These are phyloP conservation scores for Ormyrus pomaceus DNA, from an alignment of 2,888 invertebrate species.

Conservation along the genomic window DNA sequence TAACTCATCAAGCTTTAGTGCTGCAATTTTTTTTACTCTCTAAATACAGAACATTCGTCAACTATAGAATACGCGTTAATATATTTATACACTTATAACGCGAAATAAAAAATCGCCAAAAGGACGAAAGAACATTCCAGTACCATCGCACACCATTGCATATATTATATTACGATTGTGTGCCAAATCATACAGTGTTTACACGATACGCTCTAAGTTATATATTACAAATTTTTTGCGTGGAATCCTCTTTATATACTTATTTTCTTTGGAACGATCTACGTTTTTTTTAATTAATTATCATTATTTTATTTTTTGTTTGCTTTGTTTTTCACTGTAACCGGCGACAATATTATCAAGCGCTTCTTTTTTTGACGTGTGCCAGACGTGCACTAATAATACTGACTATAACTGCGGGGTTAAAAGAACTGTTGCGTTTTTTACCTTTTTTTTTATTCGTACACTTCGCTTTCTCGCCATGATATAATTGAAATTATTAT, in stretches of 20 bases:
- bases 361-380: constrained; percentile 26
- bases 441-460: constrained; percentile 41
- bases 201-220: constrained; percentile 33
- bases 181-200: constrained; percentile 46
- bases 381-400: constrained; percentile 66
- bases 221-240: constrained; percentile 46
- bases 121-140: too few species aligned
- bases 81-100: constrained; percentile 24
- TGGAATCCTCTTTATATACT: constrained; percentile 34
- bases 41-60: constrained; percentile 43
- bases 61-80: constrained; percentile 13
- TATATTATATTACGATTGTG: constrained; percentile 18
- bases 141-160: constrained; percentile 4
- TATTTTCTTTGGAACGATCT: constrained; percentile 50
- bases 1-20: constrained; percentile 4
- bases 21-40: constrained; percentile 8
- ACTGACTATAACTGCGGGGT: constrained; percentile 68
- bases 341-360: constrained; percentile 43
- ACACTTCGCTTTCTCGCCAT: not conserved
- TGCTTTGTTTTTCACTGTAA: constrained; percentile 21
- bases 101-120: not conserved
- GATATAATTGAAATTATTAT: constrained; percentile 32
- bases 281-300: constrained; percentile 44
- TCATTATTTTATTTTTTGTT: constrained; percentile 51
- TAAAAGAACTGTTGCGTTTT: constrained; percentile 57